Evolutionary conservation across 2,888 invertebrate genomes (phyloP), one percentile per base, ranked within the genome.

Genomic region (Campoplex nolae): DNA sequence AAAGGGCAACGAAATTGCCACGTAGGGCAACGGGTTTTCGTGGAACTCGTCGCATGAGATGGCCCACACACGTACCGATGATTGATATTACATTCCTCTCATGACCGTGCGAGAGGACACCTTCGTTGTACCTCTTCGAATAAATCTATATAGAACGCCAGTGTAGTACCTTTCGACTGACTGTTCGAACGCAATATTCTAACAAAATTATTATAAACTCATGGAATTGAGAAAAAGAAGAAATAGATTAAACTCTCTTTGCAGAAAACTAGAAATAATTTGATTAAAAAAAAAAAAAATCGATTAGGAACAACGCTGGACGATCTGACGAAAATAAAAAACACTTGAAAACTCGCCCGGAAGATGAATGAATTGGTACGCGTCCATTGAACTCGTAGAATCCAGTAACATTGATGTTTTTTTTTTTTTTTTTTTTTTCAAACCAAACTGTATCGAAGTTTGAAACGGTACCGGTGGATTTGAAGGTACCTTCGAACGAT

Each of bases 21-120:
- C 86, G 86, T 84, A 81, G 77, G 77, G 58, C 51, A 68, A 84
- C 80, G 80, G 73, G 80, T 74, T 86, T 86, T 86, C 83, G 83
- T 84, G 80, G 80, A 81, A 83, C 32, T 58, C 73, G 67, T 68
- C 67, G 58, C 42, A 62, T 38, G 45, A 51, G 83, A 79, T 85
- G 85, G 83, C 51, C 81, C 86, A 74, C 76, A 70, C 82, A 75
- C 80, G 86, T 71, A 75, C 83, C 76, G 84, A 84, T 88, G 87
- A 88, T 88, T 87, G 87, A 88, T 88, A 85, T 88, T 88, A 86
- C 88, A 88, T 88, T 88, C 88, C 88, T 74, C 71, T 67, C 56
- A 70, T 58, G 76, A 77, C 67, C 75, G 71, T 58, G 71, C 56
- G 68, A 56, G 67, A 76, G 58, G 67, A 38, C 35, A 48, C 48